Evolutionary conservation across 2,113 vertebrate species (phyloP).

Genomic region (Sinocyclocheilus maitianheensis): DNA sequence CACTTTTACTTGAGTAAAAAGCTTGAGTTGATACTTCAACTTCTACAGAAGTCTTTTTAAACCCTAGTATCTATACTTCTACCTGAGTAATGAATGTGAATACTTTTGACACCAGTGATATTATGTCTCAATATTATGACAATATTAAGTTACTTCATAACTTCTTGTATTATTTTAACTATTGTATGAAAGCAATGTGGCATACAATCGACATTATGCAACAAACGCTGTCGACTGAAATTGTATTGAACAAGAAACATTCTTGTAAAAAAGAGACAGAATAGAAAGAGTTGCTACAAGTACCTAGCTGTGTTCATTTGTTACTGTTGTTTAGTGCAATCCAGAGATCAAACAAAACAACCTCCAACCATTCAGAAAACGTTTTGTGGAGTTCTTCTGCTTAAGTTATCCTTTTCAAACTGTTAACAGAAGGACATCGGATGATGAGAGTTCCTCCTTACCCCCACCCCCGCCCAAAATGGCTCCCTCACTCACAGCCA

Average conservation of each 20-base stretch:
- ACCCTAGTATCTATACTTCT: too few relatives aligned
- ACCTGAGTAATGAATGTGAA: too few relatives aligned
- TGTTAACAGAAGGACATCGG: constrained; percentile 12
- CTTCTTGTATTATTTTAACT: background rate
- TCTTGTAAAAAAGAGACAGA: background rate
- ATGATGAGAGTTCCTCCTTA: constrained; percentile 31
- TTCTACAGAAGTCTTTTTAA: too few relatives aligned
- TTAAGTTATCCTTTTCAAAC: constrained; percentile 52
- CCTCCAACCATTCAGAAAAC: constrained; percentile 6
- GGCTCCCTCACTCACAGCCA: constrained; percentile 62
- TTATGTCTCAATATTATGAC: background rate
- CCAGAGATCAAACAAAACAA: background rate
- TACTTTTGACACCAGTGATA: too few relatives aligned
- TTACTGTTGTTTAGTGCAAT: background rate
- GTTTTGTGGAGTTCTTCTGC: constrained; percentile 9
- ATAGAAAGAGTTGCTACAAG: background rate
- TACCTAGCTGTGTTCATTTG: background rate
- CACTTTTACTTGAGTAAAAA: too few relatives aligned
- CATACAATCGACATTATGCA: background rate
- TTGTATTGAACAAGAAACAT: background rate
- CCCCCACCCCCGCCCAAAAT: constrained; percentile 47
- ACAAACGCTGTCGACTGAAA: background rate
- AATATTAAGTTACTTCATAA: background rate
- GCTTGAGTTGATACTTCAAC: too few relatives aligned
- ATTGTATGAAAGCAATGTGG: background rate